Conservation (phyloP, 2,113 vertebrate species). For the Globicephala melas region DNA sequence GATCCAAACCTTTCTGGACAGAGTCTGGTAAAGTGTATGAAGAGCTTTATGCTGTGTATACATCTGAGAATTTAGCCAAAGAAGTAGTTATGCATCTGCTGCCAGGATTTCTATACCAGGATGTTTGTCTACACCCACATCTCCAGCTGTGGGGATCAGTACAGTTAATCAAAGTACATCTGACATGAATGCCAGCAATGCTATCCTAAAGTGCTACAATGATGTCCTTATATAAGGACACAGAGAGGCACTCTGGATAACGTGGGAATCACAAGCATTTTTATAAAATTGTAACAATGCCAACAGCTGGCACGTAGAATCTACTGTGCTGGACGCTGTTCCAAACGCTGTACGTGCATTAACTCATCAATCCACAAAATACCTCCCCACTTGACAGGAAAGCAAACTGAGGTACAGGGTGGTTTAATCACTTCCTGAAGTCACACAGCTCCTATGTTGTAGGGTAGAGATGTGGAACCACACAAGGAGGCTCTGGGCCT, state of each 20-base stretch:
- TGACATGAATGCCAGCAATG: not conserved
- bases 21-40: not conserved
- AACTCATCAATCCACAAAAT: not conserved
- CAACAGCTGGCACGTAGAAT: not conserved
- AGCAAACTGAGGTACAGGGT: not conserved
- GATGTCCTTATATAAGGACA: not conserved
- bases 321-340: fast-evolving
- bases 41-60: not conserved
- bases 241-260: not conserved
- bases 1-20: not conserved
- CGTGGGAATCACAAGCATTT: not conserved
- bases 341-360: fast-evolving
- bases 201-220: not conserved
- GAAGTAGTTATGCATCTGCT: not conserved
- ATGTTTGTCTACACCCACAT: not conserved
- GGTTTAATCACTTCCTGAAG: not conserved
- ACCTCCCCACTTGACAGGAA: not conserved
- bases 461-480: not conserved
- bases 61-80: not conserved
- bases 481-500: no score
- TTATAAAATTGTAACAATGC: not conserved
- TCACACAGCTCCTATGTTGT: not conserved
- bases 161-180: no score
- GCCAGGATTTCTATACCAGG: not conserved
- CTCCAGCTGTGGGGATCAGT: not conserved